These are phyloP conservation scores for Bombylius discolor DNA, from an alignment of 2,888 invertebrate species.

Conservation along the genomic window DNA sequence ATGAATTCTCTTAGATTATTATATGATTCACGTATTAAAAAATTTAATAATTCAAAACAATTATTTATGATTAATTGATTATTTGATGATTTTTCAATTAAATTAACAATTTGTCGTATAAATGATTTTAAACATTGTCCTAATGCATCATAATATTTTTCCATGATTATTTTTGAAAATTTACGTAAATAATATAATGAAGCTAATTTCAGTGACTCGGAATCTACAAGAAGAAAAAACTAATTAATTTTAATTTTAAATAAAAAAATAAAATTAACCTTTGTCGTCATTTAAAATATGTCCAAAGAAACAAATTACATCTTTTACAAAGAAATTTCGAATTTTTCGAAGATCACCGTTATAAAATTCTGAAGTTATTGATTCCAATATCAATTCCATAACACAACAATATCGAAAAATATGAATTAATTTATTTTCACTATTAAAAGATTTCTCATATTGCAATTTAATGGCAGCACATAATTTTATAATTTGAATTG, in stretches of 20 bases:
- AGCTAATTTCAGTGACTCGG: not conserved
- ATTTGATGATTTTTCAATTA: not conserved
- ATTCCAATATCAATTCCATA: constrained; percentile 22
- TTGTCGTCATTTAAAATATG: not conserved
- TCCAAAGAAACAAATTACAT: not conserved
- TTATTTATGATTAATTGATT: not conserved
- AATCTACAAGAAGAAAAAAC: not conserved
- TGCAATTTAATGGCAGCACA: constrained; percentile 23
- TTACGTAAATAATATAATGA: not conserved
- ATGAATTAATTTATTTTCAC: constrained; percentile 19
- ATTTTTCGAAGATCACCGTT: not conserved
- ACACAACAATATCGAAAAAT: constrained; percentile 24
- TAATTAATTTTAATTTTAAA: not conserved
- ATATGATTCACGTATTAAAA: not conserved
- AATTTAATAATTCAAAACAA: not conserved
- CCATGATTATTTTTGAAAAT: not conserved
- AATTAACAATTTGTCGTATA: not conserved
- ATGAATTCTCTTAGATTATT: not conserved
- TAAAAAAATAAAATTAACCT: not conserved
- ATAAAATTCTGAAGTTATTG: constrained; percentile 6
- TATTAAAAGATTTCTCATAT: constrained; percentile 19
- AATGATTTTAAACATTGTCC: not conserved
- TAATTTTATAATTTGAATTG: constrained; percentile 21
- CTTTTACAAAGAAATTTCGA: not conserved
- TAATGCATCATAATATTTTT: not conserved